Conservation (phyloP, 2,888 invertebrate genomes). For the Lepidocyrtoides sp. region DNA sequence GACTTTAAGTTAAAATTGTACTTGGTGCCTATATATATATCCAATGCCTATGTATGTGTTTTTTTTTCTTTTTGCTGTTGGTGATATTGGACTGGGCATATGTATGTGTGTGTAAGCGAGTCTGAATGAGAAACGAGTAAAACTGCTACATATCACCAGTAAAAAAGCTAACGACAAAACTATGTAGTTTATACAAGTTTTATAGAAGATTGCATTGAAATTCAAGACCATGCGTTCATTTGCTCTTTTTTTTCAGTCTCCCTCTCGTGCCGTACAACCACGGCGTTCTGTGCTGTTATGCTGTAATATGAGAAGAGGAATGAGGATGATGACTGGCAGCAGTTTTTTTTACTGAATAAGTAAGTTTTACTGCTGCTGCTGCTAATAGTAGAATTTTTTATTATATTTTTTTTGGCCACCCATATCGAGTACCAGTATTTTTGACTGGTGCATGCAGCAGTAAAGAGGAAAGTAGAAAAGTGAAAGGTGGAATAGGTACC, state of each 20-base stretch:
- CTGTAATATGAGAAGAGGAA: neutral
- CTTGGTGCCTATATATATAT: neutral
- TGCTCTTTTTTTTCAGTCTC: constrained; percentile 46
- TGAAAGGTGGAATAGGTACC: neutral
- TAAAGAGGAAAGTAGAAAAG: neutral
- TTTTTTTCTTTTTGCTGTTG: neutral
- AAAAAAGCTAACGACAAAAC: constrained; percentile 13
- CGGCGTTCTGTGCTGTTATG: neutral
- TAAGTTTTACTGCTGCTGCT: constrained; percentile 5
- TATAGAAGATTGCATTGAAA: constrained; percentile 74
- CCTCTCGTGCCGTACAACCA: neutral
- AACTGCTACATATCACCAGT: neutral
- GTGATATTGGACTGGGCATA: constrained; percentile 3
- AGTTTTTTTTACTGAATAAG: constrained; percentile 18
- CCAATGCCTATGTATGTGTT: neutral
- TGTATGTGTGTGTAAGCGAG: neutral
- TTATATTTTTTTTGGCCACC: constrained; percentile 17
- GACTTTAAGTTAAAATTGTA: neutral
- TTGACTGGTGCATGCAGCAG: neutral
- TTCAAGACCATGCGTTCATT: constrained; percentile 77
- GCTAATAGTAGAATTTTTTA: neutral
- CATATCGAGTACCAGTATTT: neutral
- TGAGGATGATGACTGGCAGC: constrained; percentile 11
- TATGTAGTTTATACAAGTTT: constrained; percentile 17
- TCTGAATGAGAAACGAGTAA: neutral